Evolutionary conservation across 2,888 invertebrate genomes (phyloP), one percentile per base, ranked within the genome.

Genomic region (Epinotia bilunana): DNA sequence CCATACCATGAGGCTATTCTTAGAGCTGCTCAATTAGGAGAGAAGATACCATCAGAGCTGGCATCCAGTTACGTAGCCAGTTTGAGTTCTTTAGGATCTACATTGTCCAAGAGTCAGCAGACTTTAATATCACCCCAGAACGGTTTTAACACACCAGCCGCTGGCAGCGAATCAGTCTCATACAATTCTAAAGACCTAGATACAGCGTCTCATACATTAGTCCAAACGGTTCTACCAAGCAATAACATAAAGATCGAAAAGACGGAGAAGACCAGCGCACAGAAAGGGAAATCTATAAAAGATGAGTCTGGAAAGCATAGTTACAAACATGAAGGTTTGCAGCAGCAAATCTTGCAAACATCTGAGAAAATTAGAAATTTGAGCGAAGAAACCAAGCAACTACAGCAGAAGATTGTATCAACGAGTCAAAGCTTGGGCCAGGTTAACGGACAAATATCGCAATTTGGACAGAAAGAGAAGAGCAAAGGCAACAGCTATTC

Each of bases 401-500:
- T 94, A 55, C 92, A 94, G 33, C 92, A 93, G 64, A 92, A 92
- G 78, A 90, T 94, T 9, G 87, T 85, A 0, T 83, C 88, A 0
- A 83, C 85, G 0, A 89, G 83, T 64, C 89, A 93, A 57, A 88
- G 88, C 55, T 77, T 92, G 3, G 87, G 86, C 12, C 84, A 86
- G 28, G 81, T 80, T 0, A 84, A 79, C 33, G 80, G 83, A 0
- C 85, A 86, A 46, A 77, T 80, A 7, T 71, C 74, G 12, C 84
- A 85, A 53, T 78, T 77, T 16, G 76, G 74, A 2, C 74, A 81
- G 11, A 79, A 79, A 33, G 86, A 88, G 23, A 94, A 95, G 82
- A 95, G 95, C 0, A 94, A 95, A 39, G 91, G 94, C 18, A 96
- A 96, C 1, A 95, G 95, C 3, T 98, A 97, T 84, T 96, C 96